phyloP scores from a whole-genome alignment of 2,797 vertebrate genomes.

The Liasis olivaceus region DNA sequence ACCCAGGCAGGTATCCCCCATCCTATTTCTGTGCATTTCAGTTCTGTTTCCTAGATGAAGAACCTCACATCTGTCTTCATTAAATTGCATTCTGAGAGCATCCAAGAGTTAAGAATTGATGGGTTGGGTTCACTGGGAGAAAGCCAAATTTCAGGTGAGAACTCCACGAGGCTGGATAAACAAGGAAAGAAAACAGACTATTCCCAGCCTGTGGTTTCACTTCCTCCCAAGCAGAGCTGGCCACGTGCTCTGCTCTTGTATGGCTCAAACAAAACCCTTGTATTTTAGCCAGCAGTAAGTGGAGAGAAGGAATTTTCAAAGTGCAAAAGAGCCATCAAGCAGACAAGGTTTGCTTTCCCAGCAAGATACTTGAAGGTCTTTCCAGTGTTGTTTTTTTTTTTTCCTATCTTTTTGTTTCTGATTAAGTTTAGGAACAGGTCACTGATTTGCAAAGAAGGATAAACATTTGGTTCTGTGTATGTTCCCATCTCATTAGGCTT shows the following conservation, averaged over 20 bases:
- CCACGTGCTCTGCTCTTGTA: background rate
- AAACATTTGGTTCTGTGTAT: conserved; percentile 16
- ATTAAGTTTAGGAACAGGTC: conserved; percentile 19
- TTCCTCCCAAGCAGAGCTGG: background rate
- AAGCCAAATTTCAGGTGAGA: background rate
- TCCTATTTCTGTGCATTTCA: background rate
- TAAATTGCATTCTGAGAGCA: background rate
- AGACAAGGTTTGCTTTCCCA: background rate
- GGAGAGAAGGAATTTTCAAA: background rate
- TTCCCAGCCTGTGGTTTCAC: background rate
- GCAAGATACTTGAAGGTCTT: background rate
- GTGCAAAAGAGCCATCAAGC: background rate
- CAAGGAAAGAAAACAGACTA: background rate
- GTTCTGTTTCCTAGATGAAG: background rate
- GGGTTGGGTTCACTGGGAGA: background rate
- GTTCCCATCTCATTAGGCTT: background rate
- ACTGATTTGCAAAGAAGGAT: conserved; percentile 15
- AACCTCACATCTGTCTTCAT: background rate
- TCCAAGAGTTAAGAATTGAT: background rate
- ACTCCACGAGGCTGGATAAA: background rate
- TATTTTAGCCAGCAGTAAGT: background rate
- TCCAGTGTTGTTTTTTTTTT: too few relatives aligned
- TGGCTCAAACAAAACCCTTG: background rate
- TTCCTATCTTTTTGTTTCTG: background rate
- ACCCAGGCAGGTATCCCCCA: background rate